phyloP scores from a whole-genome alignment of 2,797 vertebrate species.

The Lutjanus campechanus region DNA sequence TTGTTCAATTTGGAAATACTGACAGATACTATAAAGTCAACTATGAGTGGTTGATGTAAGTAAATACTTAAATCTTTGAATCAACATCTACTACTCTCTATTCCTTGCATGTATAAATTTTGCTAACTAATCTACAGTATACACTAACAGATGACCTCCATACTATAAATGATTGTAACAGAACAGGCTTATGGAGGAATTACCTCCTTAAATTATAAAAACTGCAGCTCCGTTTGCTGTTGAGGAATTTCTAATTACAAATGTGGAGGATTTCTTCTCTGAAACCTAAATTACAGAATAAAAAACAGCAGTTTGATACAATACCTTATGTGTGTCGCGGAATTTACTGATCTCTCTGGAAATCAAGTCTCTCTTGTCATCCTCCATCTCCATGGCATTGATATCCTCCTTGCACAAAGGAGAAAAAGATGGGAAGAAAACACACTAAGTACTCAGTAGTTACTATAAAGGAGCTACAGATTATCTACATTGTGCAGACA shows the following conservation, averaged over 20 bases:
- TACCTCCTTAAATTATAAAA: constrained; percentile 20
- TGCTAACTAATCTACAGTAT: constrained; percentile 8
- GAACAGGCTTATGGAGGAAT: constrained; percentile 31
- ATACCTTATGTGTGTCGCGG: constrained; percentile 99
- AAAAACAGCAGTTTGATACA: constrained; percentile 76
- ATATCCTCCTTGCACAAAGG: constrained; percentile 94
- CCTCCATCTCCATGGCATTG: constrained; percentile 99
- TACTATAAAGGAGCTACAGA: constrained; percentile 51
- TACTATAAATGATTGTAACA: constrained; percentile 47
- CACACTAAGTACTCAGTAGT: constrained; percentile 58
- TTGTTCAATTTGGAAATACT: constrained; percentile 43
- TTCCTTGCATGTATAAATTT: constrained; percentile 22
- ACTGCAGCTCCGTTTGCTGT: constrained; percentile 48
- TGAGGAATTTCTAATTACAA: constrained; percentile 53
- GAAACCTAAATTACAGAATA: constrained; percentile 55
- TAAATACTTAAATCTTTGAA: constrained; percentile 25
- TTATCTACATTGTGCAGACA: constrained; percentile 15
- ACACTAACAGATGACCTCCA: constrained; percentile 32
- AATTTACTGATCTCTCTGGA: constrained; percentile 99
- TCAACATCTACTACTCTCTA: constrained; percentile 30
- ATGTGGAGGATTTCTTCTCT: constrained; percentile 60
- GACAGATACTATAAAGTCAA: constrained; percentile 33
- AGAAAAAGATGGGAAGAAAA: constrained; percentile 36
- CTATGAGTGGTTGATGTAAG: constrained; percentile 19
- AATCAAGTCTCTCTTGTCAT: constrained; percentile 99